These are phyloP conservation scores for Chauna torquata DNA, from an alignment of 2,113 vertebrate genomes.

Conservation along the genomic window DNA sequence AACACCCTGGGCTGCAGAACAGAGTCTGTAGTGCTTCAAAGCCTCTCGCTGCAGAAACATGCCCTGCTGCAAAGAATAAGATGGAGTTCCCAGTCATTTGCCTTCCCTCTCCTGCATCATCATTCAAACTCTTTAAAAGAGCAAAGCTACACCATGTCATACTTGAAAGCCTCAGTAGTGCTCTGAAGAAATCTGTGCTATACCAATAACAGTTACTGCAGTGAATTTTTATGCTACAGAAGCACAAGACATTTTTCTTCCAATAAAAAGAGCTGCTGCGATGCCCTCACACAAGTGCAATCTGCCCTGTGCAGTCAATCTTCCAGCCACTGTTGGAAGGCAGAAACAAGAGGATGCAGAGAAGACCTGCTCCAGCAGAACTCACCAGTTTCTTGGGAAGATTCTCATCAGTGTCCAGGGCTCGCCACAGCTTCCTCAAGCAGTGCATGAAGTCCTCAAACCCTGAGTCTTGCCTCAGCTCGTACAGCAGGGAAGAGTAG, in stretches of 20 bases:
- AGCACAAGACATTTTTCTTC: background rate
- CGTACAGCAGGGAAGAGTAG: constrained; percentile 88
- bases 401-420: constrained; percentile 86
- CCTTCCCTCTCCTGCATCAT: background rate
- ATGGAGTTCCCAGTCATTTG: background rate
- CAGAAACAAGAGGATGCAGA: background rate
- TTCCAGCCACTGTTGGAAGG: background rate
- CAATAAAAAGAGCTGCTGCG: background rate
- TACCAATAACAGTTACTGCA: background rate
- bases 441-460: constrained; percentile 79
- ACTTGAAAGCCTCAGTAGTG: background rate
- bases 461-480: constrained; percentile 75
- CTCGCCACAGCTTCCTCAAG: constrained; percentile 89
- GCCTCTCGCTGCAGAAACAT: background rate
- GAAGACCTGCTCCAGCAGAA: background rate
- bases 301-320: background rate
- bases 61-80: background rate
- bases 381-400: constrained; percentile 90
- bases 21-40: background rate
- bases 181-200: background rate
- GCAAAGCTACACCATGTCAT: background rate
- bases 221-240: background rate
- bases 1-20: background rate
- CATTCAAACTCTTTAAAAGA: background rate
- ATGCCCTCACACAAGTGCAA: background rate